Conservation (phyloP, 1,140 invertebrate genomes). For the Drosophila yakuba region DNA sequence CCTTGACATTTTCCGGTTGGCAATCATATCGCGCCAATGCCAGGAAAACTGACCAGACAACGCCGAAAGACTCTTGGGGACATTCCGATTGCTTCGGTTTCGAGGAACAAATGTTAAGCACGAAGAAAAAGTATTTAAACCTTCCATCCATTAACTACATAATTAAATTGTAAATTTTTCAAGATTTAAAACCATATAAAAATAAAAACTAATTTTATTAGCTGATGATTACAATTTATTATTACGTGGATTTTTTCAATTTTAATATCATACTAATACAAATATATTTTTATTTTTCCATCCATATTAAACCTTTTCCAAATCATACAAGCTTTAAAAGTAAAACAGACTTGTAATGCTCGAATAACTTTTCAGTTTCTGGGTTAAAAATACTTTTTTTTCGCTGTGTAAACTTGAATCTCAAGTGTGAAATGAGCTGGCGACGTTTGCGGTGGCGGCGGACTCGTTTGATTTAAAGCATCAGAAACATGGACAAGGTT, state of each 20-base stretch:
- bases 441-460: conserved; percentile 30
- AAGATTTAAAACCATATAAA: no score
- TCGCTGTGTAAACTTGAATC: conserved; percentile 28
- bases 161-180: no score
- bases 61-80: conserved; percentile 46
- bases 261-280: no score
- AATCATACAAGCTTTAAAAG: no score
- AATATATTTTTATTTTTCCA: no score
- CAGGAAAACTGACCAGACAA: conserved; percentile 51
- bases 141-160: neutral
- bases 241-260: no score
- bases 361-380: no score
- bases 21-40: conserved; percentile 79
- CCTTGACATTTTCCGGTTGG: conserved; percentile 79
- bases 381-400: neutral
- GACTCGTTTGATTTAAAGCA: conserved; percentile 78
- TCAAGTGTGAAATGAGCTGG: conserved; percentile 70
- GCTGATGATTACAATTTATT: no score
- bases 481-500: conserved; percentile 31
- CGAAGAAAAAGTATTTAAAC: neutral
- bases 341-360: no score
- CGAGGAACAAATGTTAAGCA: conserved; percentile 3
- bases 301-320: no score
- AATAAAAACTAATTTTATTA: no score
- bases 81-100: conserved; percentile 23